A percentile compares a stretch with the other conserved stretches of the same genome.
Evolutionary conservation across 2,113 vertebrate species (phyloP).

Genomic region (Triplophysa tibetana): DNA sequence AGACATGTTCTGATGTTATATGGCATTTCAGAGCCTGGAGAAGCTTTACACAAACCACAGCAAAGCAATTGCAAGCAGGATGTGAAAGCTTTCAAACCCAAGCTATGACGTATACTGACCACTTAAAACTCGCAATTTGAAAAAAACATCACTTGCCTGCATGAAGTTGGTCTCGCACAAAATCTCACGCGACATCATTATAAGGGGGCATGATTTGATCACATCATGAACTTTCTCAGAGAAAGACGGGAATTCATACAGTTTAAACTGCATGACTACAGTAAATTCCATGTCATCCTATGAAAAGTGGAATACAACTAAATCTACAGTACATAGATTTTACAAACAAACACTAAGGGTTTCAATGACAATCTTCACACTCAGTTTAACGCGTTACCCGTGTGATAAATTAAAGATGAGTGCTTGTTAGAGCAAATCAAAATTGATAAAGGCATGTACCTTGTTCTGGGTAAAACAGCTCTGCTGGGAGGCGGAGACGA

Average conservation of each 20-base stretch:
- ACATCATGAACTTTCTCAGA: background rate
- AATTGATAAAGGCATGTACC: constrained; percentile 30
- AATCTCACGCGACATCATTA: constrained; percentile 10
- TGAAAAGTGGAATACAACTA: background rate
- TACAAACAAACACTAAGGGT: too few species aligned
- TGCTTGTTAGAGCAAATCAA: background rate
- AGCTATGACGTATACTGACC: background rate
- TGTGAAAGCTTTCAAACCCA: too few species aligned
- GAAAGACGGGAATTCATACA: background rate
- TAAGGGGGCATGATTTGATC: constrained; percentile 2
- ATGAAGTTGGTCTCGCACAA: constrained; percentile 26
- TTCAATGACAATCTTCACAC: background rate
- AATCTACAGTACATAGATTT: background rate
- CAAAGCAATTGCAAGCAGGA: too few species aligned
- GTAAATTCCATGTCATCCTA: background rate
- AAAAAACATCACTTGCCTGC: constrained; percentile 2
- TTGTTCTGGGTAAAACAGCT: constrained; percentile 11
- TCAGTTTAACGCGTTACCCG: background rate
- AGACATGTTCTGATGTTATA: background rate
- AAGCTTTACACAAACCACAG: background rate
- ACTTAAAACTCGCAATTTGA: background rate
- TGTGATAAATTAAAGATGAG: background rate
- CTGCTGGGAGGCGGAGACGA: constrained; percentile 8
- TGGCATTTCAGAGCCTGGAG: too few species aligned
- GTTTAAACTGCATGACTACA: constrained; percentile 19